Conservation (phyloP, 2,797 vertebrate species). For the Scolopax rusticola region DNA sequence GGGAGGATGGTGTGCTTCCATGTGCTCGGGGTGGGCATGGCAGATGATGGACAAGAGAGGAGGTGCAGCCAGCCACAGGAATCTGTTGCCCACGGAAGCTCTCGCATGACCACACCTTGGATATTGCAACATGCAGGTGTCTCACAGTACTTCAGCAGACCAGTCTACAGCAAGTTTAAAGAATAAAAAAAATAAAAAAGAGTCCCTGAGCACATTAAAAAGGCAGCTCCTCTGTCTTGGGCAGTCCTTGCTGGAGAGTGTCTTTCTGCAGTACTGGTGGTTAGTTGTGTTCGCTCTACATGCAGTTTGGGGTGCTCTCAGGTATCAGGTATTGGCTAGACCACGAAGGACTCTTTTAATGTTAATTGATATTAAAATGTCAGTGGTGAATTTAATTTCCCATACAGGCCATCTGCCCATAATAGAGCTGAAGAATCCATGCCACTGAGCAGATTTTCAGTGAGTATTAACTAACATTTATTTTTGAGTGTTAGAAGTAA, state of each 20-base stretch:
- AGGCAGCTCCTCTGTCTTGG: neutral
- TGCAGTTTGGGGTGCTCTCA: neutral
- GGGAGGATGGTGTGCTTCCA: neutral
- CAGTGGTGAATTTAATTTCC: neutral
- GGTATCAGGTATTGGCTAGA: neutral
- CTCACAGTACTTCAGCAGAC: neutral
- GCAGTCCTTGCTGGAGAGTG: neutral
- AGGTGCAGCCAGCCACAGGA: neutral
- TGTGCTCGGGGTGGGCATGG: fast-evolving
- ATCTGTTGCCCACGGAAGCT: neutral
- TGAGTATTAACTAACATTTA: neutral
- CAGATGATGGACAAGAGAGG: neutral
- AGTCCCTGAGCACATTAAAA: neutral
- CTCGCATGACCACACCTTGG: neutral
- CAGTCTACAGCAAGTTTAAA: neutral
- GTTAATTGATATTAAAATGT: neutral
- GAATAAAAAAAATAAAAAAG: neutral
- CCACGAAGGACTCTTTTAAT: neutral
- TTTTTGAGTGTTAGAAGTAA: neutral
- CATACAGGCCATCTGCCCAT: neutral
- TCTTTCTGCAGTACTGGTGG: neutral
- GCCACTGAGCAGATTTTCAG: neutral
- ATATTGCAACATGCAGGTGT: neutral
- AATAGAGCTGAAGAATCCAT: neutral
- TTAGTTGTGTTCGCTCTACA: neutral